Conservation (phyloP, 1,140 invertebrate genomes). For the Notospermus geniculatus region DNA sequence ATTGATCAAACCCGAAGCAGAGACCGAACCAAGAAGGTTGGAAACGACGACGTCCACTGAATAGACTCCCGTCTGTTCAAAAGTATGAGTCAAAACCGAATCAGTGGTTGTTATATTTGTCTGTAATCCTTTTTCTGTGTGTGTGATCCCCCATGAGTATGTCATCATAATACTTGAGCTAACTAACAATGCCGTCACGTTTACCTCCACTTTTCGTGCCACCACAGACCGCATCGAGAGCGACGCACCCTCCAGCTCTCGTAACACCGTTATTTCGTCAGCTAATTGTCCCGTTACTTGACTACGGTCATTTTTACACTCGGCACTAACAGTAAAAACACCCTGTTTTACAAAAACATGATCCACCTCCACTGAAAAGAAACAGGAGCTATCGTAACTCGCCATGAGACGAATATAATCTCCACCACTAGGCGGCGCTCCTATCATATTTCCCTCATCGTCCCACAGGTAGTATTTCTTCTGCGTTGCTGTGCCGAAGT, state of each 20-base stretch:
- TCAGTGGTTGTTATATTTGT: not conserved
- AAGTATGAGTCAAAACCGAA: not conserved
- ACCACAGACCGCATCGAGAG: not conserved
- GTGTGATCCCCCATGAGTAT: not conserved
- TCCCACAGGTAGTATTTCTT: not conserved
- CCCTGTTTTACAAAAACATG: conserved; percentile 2
- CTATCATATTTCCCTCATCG: not conserved
- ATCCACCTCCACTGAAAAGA: not conserved
- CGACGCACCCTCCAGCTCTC: not conserved
- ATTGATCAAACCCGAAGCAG: not conserved
- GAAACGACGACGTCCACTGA: not conserved
- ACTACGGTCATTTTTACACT: not conserved
- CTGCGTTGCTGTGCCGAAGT: not conserved
- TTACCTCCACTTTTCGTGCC: not conserved
- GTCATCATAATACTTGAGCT: not conserved
- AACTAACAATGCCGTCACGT: not conserved
- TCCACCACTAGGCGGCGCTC: not conserved
- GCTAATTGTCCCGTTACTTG: not conserved
- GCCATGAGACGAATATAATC: conserved; percentile 3
- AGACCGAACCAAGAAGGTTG: not conserved
- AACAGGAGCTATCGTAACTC: conserved; percentile 9
- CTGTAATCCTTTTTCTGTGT: not conserved
- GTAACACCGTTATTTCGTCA: not conserved
- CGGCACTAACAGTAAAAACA: not conserved
- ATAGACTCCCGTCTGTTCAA: not conserved